phyloP scores from a whole-genome alignment of 1,140 invertebrate genomes.

The Belonocnema kinseyi region DNA sequence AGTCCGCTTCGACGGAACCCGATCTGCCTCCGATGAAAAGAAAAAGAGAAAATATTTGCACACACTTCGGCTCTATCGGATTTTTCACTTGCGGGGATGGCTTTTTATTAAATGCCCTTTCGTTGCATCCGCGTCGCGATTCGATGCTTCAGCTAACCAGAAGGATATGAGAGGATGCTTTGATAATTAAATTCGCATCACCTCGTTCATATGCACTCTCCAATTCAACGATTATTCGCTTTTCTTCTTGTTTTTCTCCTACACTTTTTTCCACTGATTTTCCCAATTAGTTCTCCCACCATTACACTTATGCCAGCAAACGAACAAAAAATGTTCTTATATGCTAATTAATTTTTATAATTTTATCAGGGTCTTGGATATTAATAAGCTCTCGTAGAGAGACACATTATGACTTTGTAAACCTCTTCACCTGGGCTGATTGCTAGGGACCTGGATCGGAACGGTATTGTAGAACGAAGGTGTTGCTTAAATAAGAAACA shows the following conservation, averaged over 20 bases:
- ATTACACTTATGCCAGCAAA: conserved; percentile 13
- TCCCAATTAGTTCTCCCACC: not conserved
- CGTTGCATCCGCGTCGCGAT: conserved; percentile 40
- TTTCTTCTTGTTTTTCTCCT: not conserved
- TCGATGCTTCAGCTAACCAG: conserved; percentile 40
- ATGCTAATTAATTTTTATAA: too few species aligned
- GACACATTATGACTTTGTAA: too few species aligned
- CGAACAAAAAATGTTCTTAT: too few species aligned
- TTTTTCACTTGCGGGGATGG: conserved; percentile 67
- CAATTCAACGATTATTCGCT: conserved; percentile 3
- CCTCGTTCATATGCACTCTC: conserved; percentile 45
- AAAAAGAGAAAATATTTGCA: conserved; percentile 69
- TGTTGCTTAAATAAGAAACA: too few species aligned
- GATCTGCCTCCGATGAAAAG: conserved; percentile 45
- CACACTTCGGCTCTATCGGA: conserved; percentile 67
- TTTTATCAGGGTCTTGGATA: too few species aligned
- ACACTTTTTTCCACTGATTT: not conserved
- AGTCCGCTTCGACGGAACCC: conserved; percentile 49
- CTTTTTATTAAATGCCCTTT: conserved; percentile 68
- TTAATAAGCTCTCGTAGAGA: too few species aligned
- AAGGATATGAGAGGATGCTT: conserved; percentile 36
- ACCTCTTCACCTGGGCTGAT: too few species aligned
- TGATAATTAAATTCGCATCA: conserved; percentile 61
- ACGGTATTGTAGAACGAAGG: too few species aligned
- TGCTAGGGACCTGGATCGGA: too few species aligned